phyloP scores from a whole-genome alignment of 2,113 vertebrate genomes.

The Rhegmatorhina hoffmannsi region DNA sequence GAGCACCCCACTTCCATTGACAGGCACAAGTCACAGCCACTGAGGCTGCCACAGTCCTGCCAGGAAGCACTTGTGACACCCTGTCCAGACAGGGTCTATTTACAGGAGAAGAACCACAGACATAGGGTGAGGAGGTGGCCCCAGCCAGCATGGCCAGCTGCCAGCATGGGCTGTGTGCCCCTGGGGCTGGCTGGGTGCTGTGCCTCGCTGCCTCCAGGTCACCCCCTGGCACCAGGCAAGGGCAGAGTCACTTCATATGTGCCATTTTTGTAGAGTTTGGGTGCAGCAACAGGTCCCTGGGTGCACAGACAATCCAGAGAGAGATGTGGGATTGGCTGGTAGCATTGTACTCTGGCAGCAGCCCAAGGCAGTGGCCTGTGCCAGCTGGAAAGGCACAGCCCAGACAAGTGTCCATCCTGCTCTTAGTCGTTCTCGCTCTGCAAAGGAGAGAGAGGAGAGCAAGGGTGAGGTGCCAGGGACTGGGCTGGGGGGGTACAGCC shows the following conservation, averaged over 20 bases:
- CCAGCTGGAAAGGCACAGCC: not conserved
- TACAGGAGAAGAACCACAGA: not conserved
- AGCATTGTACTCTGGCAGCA: not conserved
- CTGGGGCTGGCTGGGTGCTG: not conserved
- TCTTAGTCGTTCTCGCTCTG: conserved; percentile 43
- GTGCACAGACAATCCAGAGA: not conserved
- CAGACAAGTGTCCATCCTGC: not conserved
- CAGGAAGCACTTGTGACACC: not conserved
- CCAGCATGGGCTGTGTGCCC: not conserved
- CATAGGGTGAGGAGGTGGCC: not conserved
- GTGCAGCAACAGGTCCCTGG: not conserved
- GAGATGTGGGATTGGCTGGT: not conserved
- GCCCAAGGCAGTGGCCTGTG: not conserved
- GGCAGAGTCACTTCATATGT: not conserved
- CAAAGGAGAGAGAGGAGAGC: not conserved
- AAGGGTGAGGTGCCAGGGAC: not conserved
- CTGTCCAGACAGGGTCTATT: not conserved
- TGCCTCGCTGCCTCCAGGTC: not conserved
- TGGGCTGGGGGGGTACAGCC: rapidly evolving
- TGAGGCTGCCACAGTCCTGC: not conserved
- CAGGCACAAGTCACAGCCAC: not conserved
- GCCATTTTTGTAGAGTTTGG: not conserved
- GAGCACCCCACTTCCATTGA: not conserved
- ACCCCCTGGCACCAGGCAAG: not conserved
- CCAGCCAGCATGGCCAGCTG: not conserved